phyloP scores from a whole-genome alignment of 2,888 invertebrate genomes.

The Scaptomyza reducta region DNA sequence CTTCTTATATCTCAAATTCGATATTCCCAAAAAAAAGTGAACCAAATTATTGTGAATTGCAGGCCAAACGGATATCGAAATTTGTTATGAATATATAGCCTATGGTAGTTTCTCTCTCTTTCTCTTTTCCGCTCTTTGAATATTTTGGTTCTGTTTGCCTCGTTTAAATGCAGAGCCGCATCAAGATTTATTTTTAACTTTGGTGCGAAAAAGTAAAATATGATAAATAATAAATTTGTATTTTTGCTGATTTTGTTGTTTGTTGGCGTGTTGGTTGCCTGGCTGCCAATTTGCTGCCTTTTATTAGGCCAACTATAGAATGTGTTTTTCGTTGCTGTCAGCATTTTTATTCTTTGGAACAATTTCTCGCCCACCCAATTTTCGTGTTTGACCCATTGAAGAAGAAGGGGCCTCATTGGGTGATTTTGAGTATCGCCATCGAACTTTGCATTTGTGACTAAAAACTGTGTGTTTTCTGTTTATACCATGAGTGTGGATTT shows the following conservation, averaged over 20 bases:
- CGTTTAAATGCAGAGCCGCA: constrained; percentile 42
- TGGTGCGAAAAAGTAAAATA: constrained; percentile 45
- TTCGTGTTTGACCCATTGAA: constrained; percentile 52
- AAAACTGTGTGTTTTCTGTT: constrained; percentile 16
- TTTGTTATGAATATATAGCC: constrained; percentile 26
- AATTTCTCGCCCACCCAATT: constrained; percentile 54
- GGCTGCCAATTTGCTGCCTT: constrained; percentile 59
- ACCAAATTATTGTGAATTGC: constrained; percentile 30
- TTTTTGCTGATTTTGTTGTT: constrained; percentile 53
- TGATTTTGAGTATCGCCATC: constrained; percentile 35
- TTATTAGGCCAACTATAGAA: constrained; percentile 69
- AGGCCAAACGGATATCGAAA: constrained; percentile 35
- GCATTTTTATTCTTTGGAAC: constrained; percentile 49
- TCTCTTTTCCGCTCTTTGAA: background rate
- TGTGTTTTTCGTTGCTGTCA: constrained; percentile 53
- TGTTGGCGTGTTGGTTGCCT: constrained; percentile 37
- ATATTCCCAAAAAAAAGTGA: constrained; percentile 29
- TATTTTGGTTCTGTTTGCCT: constrained; percentile 1
- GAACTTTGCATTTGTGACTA: constrained; percentile 21
- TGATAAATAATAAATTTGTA: constrained; percentile 65
- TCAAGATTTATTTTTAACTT: constrained; percentile 62
- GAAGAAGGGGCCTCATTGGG: constrained; percentile 33
- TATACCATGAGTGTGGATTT: constrained; percentile 13
- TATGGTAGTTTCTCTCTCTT: constrained; percentile 10
- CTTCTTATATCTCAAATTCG: background rate